Percentiles rank a stretch among this genome's conserved stretches.
phyloP scores from a whole-genome alignment of 2,888 invertebrate genomes.

The Sisyra terminalis region DNA sequence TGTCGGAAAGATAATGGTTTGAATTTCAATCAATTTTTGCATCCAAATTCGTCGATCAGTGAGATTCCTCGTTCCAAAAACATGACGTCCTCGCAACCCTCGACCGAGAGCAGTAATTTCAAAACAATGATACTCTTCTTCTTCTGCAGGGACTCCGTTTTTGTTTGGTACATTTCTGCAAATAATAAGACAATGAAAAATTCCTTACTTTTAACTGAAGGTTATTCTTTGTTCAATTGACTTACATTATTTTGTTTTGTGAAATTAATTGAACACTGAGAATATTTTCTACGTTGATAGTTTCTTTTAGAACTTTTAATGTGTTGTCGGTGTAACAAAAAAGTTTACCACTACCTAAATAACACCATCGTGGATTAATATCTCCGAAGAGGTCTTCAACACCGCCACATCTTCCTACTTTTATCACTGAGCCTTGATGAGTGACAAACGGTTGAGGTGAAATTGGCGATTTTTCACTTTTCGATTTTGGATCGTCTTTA shows the following conservation, averaged over 20 bases:
- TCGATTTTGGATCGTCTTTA: constrained; percentile 11
- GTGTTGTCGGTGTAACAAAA: constrained; percentile 58
- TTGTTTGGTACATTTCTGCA: constrained; percentile 1
- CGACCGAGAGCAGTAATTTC: constrained; percentile 37
- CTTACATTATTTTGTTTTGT: constrained; percentile 31
- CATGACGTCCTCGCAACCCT: constrained; percentile 30
- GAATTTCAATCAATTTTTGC: constrained; percentile 58
- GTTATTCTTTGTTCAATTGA: constrained; percentile 11
- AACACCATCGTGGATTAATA: constrained; percentile 54
- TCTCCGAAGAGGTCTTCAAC: constrained; percentile 62
- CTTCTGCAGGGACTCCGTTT: constrained; percentile 18
- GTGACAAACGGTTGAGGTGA: constrained; percentile 29
- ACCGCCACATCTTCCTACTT: constrained; percentile 37
- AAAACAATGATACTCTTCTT: constrained; percentile 44
- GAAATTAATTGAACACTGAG: constrained; percentile 46
- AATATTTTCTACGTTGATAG: constrained; percentile 46
- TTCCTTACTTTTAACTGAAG: neutral
- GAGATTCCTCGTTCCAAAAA: constrained; percentile 36
- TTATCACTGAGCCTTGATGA: constrained; percentile 43
- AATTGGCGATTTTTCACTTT: constrained; percentile 32
- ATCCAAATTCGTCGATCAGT: constrained; percentile 52
- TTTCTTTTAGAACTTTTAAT: constrained; percentile 49
- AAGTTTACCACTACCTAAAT: constrained; percentile 52
- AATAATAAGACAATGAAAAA: neutral
- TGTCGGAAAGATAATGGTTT: constrained; percentile 48